Base-by-base conservation (phyloP, 2,113 vertebrate species). In the Tor tambroides region DNA sequence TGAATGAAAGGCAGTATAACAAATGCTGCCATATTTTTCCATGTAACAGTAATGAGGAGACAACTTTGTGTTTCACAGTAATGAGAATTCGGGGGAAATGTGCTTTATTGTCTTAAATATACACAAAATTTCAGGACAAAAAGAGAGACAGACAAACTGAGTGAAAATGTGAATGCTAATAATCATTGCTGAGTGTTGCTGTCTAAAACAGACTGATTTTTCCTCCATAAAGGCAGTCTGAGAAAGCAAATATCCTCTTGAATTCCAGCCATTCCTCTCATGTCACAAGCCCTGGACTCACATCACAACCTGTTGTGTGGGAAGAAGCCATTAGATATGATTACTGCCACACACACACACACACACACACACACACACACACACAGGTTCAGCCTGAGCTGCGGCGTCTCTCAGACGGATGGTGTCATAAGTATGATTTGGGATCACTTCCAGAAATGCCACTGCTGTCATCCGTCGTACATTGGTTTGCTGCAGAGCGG, bases 401-500 rank as follows among this genome's bases (percentile, higher is more conserved):
- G 54, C 1, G 11, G 11, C 23, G 43, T 65, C 43, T 75, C 21
- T 65, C 21, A n/a, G 51, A 85, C 5, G 15, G 10, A 67, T 69
- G 26, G n/a, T 49, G 80, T 49, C 61, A 82, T 69, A 46, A 49
- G 43, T 12, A 46, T 86, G 77, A 74, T 59, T 72, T 81, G 67
- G 32, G 69, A 61, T 41, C 61, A 80, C 4, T 30, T 54, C 32
- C 54, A 76, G 46, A 69, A 86, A 21, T 38, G 32, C 32, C 12
- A 63, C 38, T 26, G 15, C 17, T 86, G 43, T 63, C 69, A 56
- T 74, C 6, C 41, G 49, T 86, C 54, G 7, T 51, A 21, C 69
- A 61, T 61, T 87, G 89, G 77, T 69, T 67, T 86, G 85, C 63
- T 54, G 56, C 84, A 63, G 56, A 43, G 80, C 41, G 8, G 46